phyloP scores from a whole-genome alignment of 2,113 vertebrate genomes.

The Psilopsiagon aymara region DNA sequence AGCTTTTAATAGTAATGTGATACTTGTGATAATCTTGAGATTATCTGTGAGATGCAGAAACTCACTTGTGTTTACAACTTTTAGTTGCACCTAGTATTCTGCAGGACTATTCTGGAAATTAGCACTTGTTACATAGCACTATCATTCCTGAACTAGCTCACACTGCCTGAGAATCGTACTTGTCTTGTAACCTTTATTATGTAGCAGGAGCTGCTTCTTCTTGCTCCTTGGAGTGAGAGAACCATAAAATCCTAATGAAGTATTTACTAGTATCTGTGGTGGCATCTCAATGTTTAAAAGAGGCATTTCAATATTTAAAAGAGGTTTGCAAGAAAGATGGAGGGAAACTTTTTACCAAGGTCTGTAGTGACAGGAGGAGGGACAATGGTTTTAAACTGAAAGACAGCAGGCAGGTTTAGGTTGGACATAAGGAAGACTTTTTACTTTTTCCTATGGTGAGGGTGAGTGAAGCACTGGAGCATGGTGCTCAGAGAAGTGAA shows the following conservation, averaged over 20 bases:
- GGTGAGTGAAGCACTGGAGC: neutral
- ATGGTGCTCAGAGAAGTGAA: neutral
- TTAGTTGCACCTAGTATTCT: neutral
- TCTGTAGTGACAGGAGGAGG: neutral
- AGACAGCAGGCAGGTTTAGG: fast-evolving
- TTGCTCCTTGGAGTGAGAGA: neutral
- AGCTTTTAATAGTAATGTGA: fast-evolving
- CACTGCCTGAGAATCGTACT: neutral
- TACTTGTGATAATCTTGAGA: neutral
- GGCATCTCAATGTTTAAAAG: neutral
- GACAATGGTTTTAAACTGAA: neutral
- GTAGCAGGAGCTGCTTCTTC: neutral
- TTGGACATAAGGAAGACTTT: neutral
- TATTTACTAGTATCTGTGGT: neutral
- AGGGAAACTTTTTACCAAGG: neutral
- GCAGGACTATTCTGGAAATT: neutral
- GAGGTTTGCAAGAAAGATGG: neutral
- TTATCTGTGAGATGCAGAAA: neutral
- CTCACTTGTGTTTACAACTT: neutral
- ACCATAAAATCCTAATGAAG: neutral
- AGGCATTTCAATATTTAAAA: neutral
- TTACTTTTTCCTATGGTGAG: neutral
- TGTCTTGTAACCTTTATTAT: neutral
- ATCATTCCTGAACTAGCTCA: neutral
- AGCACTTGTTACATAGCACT: neutral